Evolutionary conservation across 2,113 vertebrate species (phyloP).

Genomic region (Hystrix cristata): DNA sequence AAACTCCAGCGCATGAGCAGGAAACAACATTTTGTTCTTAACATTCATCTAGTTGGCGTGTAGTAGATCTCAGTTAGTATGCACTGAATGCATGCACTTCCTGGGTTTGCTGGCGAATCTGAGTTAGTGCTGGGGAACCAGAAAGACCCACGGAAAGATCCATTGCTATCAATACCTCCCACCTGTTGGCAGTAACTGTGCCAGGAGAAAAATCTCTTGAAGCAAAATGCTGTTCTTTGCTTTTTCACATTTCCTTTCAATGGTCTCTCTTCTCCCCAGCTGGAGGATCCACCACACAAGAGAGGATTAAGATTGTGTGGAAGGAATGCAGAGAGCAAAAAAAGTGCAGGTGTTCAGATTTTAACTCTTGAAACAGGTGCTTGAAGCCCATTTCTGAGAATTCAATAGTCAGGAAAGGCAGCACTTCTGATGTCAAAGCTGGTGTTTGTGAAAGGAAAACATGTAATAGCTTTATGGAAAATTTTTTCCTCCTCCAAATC

Average conservation of each 20-base stretch:
- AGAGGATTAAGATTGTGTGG: not conserved
- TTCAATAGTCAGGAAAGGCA: not conserved
- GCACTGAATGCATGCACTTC: not conserved
- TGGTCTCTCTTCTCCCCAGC: not conserved
- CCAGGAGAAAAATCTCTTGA: not conserved
- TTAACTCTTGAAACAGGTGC: not conserved
- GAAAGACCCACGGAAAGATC: not conserved
- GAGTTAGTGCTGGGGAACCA: not conserved
- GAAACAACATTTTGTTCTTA: not conserved
- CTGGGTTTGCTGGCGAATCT: not conserved
- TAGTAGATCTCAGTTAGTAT: not conserved
- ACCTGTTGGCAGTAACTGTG: not conserved
- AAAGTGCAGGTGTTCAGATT: not conserved
- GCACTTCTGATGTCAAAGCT: not conserved
- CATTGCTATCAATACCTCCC: not conserved
- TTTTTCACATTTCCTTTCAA: not conserved
- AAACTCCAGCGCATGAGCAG: fast-evolving
- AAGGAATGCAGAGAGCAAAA: not conserved
- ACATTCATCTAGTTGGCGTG: not conserved
- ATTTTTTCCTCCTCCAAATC: not conserved
- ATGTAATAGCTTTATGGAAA: not conserved
- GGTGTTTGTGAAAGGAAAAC: slow-evolving; percentile 19
- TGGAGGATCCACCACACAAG: not conserved
- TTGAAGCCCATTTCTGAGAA: slow-evolving; percentile 42
- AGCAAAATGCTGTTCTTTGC: not conserved